Evolutionary conservation across 2,888 invertebrate genomes (phyloP), one percentile per base, ranked within the genome.

Genomic region (Stegana nigrithorax): DNA sequence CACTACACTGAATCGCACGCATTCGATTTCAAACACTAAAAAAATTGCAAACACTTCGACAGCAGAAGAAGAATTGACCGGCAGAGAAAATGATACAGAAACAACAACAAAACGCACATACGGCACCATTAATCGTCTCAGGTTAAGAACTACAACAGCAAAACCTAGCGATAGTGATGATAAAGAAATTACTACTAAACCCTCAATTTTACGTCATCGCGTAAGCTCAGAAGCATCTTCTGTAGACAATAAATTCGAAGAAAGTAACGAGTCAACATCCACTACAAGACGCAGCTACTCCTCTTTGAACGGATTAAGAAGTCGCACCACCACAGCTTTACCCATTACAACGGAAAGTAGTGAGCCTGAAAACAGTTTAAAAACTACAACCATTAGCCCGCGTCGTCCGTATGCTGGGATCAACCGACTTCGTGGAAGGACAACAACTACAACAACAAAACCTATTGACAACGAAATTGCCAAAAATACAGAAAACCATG

Each of bases 1-100:
- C 39, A 59, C 67, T 1, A 67, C 55, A 45, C 14, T 69, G 0
- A 72, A 71, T 62, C 71, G 68, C 0, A 67, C 64, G 4, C 70
- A 60, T 2, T 51, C 57, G 19, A 63, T 45, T 3, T 50, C 27
- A n/a, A 47, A 36, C 27, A 25, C 23, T 1, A 10, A 23, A n/a
- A 7, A 26, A 51, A 23, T 12, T 10, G 14, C 26, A 14, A 60
- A 19, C 1, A 57, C 42, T 7, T 44, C 42, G 8, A 17, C 51
- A 17, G 10, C 14, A 17, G 27, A 14, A 27, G 39, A 36, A 21
- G 25, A 23, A 10, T 36, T 63, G 23, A 61, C 60, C 14, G 56
- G 25, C 26, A 17, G 59, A 10, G 53, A 59, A 10, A 19, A 59
- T 32, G 21, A 67, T 12, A 32, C 44, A n/a, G 42, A 14, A 4